Evolutionary conservation across 2,113 vertebrate species (phyloP).

Genomic region (Lathamus discolor): DNA sequence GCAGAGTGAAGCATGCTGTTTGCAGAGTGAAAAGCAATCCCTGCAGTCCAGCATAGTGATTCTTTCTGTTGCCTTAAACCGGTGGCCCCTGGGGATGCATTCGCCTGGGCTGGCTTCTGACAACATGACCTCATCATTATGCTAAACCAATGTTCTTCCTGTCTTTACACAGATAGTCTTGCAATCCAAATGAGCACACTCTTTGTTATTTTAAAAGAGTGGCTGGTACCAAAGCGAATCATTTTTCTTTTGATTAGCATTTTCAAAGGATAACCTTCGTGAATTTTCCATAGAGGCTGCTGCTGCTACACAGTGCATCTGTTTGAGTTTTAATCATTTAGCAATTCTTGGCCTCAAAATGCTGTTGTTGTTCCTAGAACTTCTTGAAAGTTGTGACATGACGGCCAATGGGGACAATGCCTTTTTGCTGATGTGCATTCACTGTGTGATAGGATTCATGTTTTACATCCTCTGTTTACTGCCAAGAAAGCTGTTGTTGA

Average conservation of each 20-base stretch:
- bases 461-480: not conserved
- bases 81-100: not conserved
- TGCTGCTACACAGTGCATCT: not conserved
- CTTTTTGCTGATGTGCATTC: not conserved
- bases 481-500: not conserved
- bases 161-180: not conserved
- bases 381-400: not conserved
- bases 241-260: conserved; percentile 48
- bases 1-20: not conserved
- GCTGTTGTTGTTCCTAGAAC: not conserved
- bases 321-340: conserved; percentile 39
- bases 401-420: fast-evolving
- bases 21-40: not conserved
- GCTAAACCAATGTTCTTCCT: conserved; percentile 33
- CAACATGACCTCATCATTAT: conserved; percentile 11
- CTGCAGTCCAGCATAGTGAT: not conserved
- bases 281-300: conserved; percentile 7
- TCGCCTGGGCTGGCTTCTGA: not conserved
- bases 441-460: not conserved
- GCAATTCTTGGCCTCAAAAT: conserved; percentile 8
- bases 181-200: not conserved
- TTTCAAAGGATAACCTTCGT: conserved; percentile 59
- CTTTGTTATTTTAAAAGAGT: conserved; percentile 54
- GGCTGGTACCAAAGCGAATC: conserved; percentile 26
- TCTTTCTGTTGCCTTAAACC: not conserved